A percentile compares a stretch with the other conserved stretches of the same genome.
Evolutionary conservation across 2,888 invertebrate genomes (phyloP).

Genomic region (Clitarchus hookeri): DNA sequence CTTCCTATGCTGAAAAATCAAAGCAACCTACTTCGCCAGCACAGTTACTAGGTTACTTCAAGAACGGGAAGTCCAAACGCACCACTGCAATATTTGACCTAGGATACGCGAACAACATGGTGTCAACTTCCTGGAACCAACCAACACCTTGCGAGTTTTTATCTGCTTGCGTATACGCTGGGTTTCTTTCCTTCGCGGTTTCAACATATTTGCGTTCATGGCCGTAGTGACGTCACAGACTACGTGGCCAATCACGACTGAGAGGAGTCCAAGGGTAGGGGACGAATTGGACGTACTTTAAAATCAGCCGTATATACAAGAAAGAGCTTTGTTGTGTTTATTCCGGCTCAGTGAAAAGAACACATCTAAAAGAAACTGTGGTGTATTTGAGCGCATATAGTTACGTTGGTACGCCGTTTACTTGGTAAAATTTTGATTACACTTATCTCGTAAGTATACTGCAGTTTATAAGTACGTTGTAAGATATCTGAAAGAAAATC

Average conservation of each 20-base stretch:
- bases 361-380: not conserved
- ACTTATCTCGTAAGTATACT: not conserved
- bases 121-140: not conserved
- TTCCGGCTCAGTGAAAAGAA: not conserved
- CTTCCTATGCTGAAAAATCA: no score
- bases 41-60: no score
- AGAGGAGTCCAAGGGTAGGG: not conserved
- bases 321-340: not conserved
- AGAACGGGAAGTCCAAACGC: no score
- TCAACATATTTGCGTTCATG: constrained; percentile 9
- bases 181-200: not conserved
- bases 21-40: no score
- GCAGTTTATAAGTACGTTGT: not conserved
- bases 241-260: not conserved
- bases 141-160: not conserved
- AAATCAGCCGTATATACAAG: not conserved
- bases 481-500: no score
- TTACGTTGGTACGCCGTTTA: not conserved
- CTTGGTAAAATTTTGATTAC: not conserved
- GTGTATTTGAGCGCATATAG: not conserved
- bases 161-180: not conserved
- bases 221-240: not conserved
- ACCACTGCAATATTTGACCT: no score
- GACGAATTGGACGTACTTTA: not conserved
- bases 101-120: no score